Conservation (phyloP, 1,140 invertebrate species). For the Lordiphosa stackelbergi region DNA sequence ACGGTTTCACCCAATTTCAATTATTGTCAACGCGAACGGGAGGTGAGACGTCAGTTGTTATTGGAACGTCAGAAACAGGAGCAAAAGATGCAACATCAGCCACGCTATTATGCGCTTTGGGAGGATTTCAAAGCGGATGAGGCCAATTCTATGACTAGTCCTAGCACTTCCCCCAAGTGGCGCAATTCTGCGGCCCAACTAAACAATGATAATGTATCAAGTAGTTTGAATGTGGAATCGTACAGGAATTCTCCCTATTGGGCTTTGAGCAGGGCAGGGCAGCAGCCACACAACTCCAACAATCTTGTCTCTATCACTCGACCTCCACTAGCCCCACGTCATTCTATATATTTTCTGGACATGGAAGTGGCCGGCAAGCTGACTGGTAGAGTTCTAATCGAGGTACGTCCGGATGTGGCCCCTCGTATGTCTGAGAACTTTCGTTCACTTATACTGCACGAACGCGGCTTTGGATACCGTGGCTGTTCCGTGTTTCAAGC, state of each 20-base stretch:
- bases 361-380: slow-evolving; percentile 85
- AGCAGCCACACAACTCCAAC: slow-evolving; percentile 9
- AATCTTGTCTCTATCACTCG: no score
- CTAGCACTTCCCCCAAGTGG: background rate
- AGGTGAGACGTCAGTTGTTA: background rate
- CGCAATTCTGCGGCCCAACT: background rate
- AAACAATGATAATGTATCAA: no score
- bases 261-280: slow-evolving; percentile 62
- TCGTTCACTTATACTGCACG: slow-evolving; percentile 86
- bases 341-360: slow-evolving; percentile 87
- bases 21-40: background rate
- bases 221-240: background rate
- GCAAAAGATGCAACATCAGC: no score
- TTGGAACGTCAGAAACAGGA: no score
- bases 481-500: slow-evolving; percentile 89
- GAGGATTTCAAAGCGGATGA: slow-evolving; percentile 1
- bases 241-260: slow-evolving; percentile 15
- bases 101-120: no score
- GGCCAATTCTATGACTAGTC: no score
- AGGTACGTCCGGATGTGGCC: slow-evolving; percentile 89
- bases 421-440: slow-evolving; percentile 96
- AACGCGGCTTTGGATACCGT: slow-evolving; percentile 87
- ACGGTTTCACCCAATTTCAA: background rate
- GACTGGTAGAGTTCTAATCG: slow-evolving; percentile 87
- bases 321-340: slow-evolving; percentile 76